Conservation (phyloP, 2,113 vertebrate species). For the Tichodroma muraria region DNA sequence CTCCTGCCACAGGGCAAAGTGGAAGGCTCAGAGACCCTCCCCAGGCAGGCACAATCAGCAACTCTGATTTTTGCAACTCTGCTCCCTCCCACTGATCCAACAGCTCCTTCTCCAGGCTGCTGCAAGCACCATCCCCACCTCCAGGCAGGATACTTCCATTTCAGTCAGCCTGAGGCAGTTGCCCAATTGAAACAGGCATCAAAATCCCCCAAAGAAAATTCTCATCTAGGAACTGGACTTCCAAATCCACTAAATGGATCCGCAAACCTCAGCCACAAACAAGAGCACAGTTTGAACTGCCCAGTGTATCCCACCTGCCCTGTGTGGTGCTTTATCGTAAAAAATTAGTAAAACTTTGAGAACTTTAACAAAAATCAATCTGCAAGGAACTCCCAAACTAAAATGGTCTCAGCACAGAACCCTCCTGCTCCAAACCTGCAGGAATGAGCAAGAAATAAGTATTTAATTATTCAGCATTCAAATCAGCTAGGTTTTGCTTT, state of each 20-base stretch:
- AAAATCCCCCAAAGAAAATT: neutral
- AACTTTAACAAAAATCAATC: neutral
- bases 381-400: neutral
- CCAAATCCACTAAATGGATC: neutral
- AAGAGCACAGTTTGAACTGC: neutral
- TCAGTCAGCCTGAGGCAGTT: neutral
- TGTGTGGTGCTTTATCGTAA: neutral
- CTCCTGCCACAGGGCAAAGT: neutral
- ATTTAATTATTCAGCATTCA: neutral
- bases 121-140: neutral
- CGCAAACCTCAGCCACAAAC: neutral
- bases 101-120: neutral
- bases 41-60: neutral
- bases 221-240: neutral
- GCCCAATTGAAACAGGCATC: neutral
- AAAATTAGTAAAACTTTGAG: neutral
- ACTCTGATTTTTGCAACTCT: neutral
- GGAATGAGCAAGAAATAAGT: neutral
- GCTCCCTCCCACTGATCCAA: neutral
- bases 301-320: neutral
- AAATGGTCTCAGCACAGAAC: neutral
- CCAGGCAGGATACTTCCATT: neutral
- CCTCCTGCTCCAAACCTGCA: neutral
- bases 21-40: neutral
- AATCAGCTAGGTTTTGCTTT: neutral